Percentiles rank a stretch among this genome's conserved stretches.
Evolutionary conservation across 2,113 vertebrate genomes (phyloP).

Genomic region (Toxostoma redivivum): DNA sequence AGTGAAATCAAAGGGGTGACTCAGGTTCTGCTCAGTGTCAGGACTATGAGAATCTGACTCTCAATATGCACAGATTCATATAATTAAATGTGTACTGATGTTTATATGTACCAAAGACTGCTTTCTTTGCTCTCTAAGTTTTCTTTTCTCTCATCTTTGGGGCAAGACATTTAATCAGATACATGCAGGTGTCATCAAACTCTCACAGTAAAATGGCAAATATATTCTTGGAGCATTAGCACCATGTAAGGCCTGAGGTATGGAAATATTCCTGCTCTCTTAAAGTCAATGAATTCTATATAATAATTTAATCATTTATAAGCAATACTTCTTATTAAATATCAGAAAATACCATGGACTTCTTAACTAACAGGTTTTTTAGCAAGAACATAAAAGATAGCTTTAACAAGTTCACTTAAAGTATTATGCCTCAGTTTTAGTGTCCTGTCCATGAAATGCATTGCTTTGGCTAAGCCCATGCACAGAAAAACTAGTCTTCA

Average conservation of each 20-base stretch:
- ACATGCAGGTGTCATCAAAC: not conserved
- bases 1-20: not conserved
- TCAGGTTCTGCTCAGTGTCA: not conserved
- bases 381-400: not conserved
- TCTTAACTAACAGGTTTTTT: not conserved
- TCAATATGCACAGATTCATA: not conserved
- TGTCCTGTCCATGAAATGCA: rapidly evolving
- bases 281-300: not conserved
- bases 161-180: not conserved
- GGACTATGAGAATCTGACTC: not conserved
- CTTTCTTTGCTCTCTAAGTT: not conserved
- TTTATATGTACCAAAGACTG: not conserved
- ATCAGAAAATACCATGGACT: not conserved
- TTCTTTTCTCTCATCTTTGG: not conserved
- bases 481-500: not conserved
- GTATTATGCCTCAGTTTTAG: not conserved
- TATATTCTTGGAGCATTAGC: not conserved
- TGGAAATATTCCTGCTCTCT: not conserved
- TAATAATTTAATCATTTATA: not conserved
- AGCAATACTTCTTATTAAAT: not conserved
- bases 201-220: not conserved
- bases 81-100: not conserved
- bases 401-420: not conserved
- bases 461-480: not conserved
- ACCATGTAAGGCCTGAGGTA: not conserved